Evolutionary conservation across 2,888 invertebrate genomes (phyloP), one percentile per base, ranked within the genome.

Genomic region (Acanthopleura granulata): DNA sequence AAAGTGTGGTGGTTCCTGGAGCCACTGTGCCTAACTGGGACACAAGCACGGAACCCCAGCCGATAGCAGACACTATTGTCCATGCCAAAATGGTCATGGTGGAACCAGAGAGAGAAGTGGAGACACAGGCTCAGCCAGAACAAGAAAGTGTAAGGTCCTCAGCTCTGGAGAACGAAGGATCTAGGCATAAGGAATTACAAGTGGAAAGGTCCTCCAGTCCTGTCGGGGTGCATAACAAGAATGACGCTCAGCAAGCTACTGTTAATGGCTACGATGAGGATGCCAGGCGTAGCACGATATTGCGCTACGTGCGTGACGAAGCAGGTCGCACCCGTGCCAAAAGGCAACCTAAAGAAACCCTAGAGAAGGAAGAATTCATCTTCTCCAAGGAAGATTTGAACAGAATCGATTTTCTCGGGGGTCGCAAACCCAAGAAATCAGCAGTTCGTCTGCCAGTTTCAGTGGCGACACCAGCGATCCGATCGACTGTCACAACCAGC

Each of bases 361-460:
- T 4, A 18, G 74, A 74, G 62, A 85, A 85, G 66, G 86, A 87
- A 74, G 84, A 84, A 74, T 86, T 87, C 83, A 82, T 87, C n/a
- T 77, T 87, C 49, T 82, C 86, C 18, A 77, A 80, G n/a, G 84
- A 85, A 73, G 87, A 87, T 70, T 79, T 87, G 49, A 73, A 78
- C 27, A 76, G 71, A 75, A 51, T 79, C 62, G 66, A 78, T 30
- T 71, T 71, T 71, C 40, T 71, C 1, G 71, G 71, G 11, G n/a
- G n/a, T 22, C 25, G 71, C 25, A 40, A 40, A 49, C 18, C 40
- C 12, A 71, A 49, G 27, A 40, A 71, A 27, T 9, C 71, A 9
- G 14, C 22, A 22, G 71, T 71, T 16, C 22, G 25, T 27, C 18
- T 40, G n/a, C 22, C 22, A 66, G 16, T 27, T 25, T 27, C 22